Percentiles rank a stretch among this genome's conserved stretches.
Evolutionary conservation across 2,888 invertebrate genomes (phyloP).

Genomic region (Venustoraphidia nigricollis): DNA sequence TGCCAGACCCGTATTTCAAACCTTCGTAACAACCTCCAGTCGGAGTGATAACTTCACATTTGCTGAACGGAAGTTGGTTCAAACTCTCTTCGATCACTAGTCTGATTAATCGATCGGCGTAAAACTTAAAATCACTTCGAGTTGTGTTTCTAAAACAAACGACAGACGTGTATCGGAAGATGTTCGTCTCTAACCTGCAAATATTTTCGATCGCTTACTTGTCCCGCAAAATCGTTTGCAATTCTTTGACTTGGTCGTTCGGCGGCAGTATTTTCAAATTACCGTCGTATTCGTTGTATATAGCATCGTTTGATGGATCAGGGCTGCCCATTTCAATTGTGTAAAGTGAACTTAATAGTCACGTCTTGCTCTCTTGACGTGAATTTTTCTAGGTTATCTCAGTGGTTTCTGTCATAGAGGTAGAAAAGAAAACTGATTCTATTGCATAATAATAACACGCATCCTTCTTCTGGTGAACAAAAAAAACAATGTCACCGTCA

Average conservation of each 20-base stretch:
- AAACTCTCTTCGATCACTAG: conserved; percentile 96
- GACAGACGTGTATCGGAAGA: conserved; percentile 4
- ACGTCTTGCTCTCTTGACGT: no score
- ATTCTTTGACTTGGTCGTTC: conserved; percentile 66
- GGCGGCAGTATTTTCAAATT: conserved; percentile 55
- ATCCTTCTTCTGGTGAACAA: no score
- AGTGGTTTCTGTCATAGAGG: no score
- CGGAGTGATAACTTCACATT: conserved; percentile 82
- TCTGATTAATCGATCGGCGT: conserved; percentile 92
- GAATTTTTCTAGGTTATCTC: no score
- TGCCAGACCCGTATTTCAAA: conserved; percentile 88
- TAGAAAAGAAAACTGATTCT: no score
- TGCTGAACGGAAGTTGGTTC: conserved; percentile 88
- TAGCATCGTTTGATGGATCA: conserved; percentile 25
- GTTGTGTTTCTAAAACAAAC: conserved; percentile 61
- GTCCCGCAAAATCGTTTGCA: conserved; percentile 76
- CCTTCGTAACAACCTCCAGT: conserved; percentile 86
- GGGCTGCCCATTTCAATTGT: conserved; percentile 24
- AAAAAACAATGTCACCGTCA: no score
- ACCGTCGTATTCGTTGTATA: conserved; percentile 43
- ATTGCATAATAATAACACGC: no score
- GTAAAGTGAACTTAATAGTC: no score
- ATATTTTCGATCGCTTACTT: conserved; percentile 39
- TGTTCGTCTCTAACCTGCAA: background rate
- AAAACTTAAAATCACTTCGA: conserved; percentile 95